These are phyloP conservation scores for Rhineura floridana DNA, from an alignment of 2,113 vertebrate species.

Conservation along the genomic window DNA sequence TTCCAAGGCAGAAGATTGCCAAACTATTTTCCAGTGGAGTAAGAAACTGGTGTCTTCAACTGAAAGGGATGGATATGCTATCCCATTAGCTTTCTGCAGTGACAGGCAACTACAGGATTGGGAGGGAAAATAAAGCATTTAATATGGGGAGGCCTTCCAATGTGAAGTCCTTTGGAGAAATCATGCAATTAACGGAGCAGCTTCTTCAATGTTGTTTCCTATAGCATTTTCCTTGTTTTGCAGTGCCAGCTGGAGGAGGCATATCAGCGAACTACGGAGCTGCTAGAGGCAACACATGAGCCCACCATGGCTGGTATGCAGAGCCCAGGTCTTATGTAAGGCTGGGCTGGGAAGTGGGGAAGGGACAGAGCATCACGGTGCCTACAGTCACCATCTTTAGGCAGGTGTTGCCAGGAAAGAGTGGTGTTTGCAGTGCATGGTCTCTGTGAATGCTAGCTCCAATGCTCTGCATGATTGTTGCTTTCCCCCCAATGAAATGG, in stretches of 20 bases:
- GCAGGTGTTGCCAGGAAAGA: background rate
- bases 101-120: background rate
- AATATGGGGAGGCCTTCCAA: background rate
- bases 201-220: background rate
- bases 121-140: background rate
- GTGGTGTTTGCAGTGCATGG: background rate
- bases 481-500: background rate
- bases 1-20: background rate
- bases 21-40: background rate
- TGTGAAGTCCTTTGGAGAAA: background rate
- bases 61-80: background rate
- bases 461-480: background rate
- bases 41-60: background rate
- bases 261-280: background rate
- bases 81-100: background rate
- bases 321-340: background rate
- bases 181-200: background rate
- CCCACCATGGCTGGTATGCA: slow-evolving; percentile 69
- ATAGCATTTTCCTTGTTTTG: slow-evolving; percentile 8
- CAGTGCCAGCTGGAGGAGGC: slow-evolving; percentile 63
- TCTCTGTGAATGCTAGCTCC: background rate
- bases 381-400: background rate
- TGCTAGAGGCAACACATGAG: slow-evolving; percentile 15
- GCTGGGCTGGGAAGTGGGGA: background rate
- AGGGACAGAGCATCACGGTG: background rate